Conservation (phyloP, 1,140 invertebrate species). For the Drosophila ironensis region DNA sequence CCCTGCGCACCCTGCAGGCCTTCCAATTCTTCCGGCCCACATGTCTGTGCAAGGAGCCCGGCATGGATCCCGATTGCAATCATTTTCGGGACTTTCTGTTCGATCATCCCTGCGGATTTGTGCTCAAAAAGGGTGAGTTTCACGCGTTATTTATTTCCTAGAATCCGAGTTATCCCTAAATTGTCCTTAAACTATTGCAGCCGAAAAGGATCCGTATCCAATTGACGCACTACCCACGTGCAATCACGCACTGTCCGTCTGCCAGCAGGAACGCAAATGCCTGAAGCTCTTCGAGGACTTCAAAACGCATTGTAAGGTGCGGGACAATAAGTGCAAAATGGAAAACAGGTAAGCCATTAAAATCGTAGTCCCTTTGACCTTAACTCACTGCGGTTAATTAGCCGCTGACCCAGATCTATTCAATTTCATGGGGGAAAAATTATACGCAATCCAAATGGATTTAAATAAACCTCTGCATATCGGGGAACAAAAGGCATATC, state of each 20-base stretch:
- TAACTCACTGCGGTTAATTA: too few relatives aligned
- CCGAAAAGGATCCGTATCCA: conserved; percentile 93
- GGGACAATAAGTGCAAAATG: conserved; percentile 92
- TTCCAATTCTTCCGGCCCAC: conserved; percentile 96
- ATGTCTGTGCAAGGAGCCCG: conserved; percentile 93
- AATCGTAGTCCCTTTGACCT: too few relatives aligned
- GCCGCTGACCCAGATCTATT: background rate
- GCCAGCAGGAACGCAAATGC: conserved; percentile 89
- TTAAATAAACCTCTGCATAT: background rate
- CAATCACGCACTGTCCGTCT: conserved; percentile 92
- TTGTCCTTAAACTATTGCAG: conserved; percentile 52
- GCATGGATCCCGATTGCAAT: conserved; percentile 94
- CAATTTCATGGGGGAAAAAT: background rate
- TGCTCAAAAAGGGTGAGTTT: conserved; percentile 91
- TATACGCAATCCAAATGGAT: too few relatives aligned
- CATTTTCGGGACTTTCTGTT: conserved; percentile 95
- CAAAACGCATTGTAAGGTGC: conserved; percentile 91
- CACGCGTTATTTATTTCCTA: too few relatives aligned
- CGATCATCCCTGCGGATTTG: conserved; percentile 94
- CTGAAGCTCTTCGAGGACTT: conserved; percentile 91
- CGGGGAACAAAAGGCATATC: background rate
- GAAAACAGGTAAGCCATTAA: conserved; percentile 93
- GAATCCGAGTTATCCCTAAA: fast-evolving
- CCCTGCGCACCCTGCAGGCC: conserved; percentile 91
- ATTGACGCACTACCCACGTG: conserved; percentile 93